Conservation (phyloP, 2,113 vertebrate species). For the Leptobrachium ailaonicum region DNA sequence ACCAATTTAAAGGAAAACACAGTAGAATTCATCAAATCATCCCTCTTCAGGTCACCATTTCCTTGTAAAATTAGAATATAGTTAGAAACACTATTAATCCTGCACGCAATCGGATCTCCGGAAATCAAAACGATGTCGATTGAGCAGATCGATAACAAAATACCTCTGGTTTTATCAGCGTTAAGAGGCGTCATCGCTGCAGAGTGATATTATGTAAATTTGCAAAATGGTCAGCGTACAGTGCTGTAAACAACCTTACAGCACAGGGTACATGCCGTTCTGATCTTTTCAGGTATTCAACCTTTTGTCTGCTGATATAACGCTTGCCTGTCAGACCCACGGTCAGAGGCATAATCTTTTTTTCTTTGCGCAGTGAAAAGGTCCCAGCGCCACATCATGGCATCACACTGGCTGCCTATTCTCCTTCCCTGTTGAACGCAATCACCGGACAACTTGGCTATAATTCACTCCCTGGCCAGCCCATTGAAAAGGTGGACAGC, state of each 20-base stretch:
- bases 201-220: slow-evolving; percentile 63
- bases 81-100: no score
- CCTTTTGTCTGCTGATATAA: slow-evolving; percentile 81
- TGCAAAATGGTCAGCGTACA: slow-evolving; percentile 58
- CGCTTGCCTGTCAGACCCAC: slow-evolving; percentile 74
- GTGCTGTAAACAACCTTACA: slow-evolving; percentile 68
- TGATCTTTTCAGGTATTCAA: slow-evolving; percentile 81
- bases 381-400: slow-evolving; percentile 76
- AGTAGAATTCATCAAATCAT: no score
- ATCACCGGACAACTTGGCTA: slow-evolving; percentile 88
- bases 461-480: slow-evolving; percentile 82
- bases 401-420: slow-evolving; percentile 81
- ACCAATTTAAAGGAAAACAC: no score
- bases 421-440: slow-evolving; percentile 84
- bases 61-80: no score
- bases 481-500: slow-evolving; percentile 84
- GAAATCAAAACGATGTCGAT: not conserved
- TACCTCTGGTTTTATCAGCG: slow-evolving; percentile 10
- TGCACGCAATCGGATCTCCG: not conserved
- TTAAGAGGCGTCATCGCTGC: slow-evolving; percentile 2
- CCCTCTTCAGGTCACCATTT: no score
- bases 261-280: slow-evolving; percentile 63
- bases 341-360: slow-evolving; percentile 82
- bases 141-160: slow-evolving; percentile 17
- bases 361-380: slow-evolving; percentile 76